Percentiles rank a stretch among this genome's conserved stretches.
phyloP scores from a whole-genome alignment of 2,888 invertebrate genomes.

The Pyrrhosoma nymphula region DNA sequence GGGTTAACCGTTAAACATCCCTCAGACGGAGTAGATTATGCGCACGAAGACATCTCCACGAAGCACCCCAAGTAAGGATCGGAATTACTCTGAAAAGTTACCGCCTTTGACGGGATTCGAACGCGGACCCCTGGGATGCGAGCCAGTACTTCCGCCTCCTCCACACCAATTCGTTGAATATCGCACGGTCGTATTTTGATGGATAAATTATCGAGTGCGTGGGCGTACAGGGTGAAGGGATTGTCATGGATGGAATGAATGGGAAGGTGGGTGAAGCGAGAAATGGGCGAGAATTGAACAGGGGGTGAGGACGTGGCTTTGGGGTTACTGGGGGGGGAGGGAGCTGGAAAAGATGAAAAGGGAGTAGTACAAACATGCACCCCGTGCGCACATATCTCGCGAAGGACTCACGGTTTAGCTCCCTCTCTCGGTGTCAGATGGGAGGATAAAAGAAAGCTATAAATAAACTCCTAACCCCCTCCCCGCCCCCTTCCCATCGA shows the following conservation, averaged over 20 bases:
- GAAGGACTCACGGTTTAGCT: constrained; percentile 38
- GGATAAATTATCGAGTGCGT: constrained; percentile 37
- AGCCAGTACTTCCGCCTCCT: too few species aligned
- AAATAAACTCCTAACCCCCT: constrained; percentile 22
- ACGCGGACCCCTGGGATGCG: too few species aligned
- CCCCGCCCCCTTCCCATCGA: background rate
- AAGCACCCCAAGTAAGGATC: too few species aligned
- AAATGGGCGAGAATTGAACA: background rate
- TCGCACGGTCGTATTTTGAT: background rate
- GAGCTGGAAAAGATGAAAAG: constrained; percentile 25
- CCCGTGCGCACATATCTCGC: constrained; percentile 39
- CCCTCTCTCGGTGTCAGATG: constrained; percentile 41
- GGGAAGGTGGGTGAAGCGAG: background rate
- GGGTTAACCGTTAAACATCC: too few species aligned
- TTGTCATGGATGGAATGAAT: background rate
- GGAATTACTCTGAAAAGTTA: too few species aligned
- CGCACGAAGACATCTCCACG: too few species aligned
- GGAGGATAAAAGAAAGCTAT: constrained; percentile 63
- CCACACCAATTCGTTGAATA: too few species aligned
- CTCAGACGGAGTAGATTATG: too few species aligned
- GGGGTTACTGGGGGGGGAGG: background rate
- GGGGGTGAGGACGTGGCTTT: background rate
- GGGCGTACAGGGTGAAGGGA: background rate
- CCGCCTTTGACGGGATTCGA: too few species aligned
- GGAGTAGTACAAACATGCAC: constrained; percentile 44